phyloP scores from a whole-genome alignment of 1,140 invertebrate genomes.

The Drosophila truncata region DNA sequence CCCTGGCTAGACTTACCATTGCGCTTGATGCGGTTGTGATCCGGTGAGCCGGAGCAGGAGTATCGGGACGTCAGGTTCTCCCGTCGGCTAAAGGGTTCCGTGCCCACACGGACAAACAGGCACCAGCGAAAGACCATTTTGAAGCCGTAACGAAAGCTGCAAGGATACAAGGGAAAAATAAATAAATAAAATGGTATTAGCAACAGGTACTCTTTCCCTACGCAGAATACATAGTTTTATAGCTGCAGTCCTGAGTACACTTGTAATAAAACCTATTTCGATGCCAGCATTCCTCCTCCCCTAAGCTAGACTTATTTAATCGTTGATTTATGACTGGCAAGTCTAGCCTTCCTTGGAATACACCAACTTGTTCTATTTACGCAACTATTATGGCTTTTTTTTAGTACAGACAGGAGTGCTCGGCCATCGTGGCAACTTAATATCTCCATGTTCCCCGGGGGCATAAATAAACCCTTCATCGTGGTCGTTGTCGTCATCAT shows the following conservation, averaged over 20 bases:
- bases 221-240: neutral
- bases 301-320: neutral
- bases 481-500: slow-evolving; percentile 54
- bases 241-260: neutral
- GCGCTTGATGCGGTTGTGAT: slow-evolving; percentile 89
- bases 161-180: slow-evolving; percentile 2
- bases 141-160: slow-evolving; percentile 94
- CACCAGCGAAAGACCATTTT: slow-evolving; percentile 94
- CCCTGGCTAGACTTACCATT: slow-evolving; percentile 88
- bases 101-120: slow-evolving; percentile 89
- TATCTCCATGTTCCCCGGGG: slow-evolving; percentile 24
- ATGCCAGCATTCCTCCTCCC: neutral
- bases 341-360: slow-evolving; percentile 12
- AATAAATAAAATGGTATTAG: neutral
- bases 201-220: slow-evolving; percentile 7
- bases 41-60: slow-evolving; percentile 90
- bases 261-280: slow-evolving; percentile 3
- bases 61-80: slow-evolving; percentile 90
- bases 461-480: slow-evolving; percentile 31
- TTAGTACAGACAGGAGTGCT: slow-evolving; percentile 27
- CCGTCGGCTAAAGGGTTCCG: slow-evolving; percentile 88
- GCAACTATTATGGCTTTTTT: slow-evolving; percentile 11
- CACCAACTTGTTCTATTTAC: slow-evolving; percentile 56
- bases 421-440: slow-evolving; percentile 30
- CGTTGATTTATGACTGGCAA: slow-evolving; percentile 23